A percentile compares a stretch with the other conserved stretches of the same genome.
phyloP scores from a whole-genome alignment of 2,797 vertebrate species.

The Oreochromis mossambicus region DNA sequence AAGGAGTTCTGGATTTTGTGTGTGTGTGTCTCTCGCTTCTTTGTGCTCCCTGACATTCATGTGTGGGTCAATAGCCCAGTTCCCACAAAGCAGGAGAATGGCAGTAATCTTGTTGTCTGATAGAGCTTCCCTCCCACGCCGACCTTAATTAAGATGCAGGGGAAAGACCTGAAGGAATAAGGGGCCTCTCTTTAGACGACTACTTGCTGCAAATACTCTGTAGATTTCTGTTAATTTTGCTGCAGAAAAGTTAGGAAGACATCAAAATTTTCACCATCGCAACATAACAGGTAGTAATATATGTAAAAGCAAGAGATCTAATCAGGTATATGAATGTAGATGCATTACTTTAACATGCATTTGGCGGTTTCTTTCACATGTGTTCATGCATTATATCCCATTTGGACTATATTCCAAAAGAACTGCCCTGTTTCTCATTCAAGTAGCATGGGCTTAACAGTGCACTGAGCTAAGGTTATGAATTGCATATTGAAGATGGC shows the following conservation, averaged over 20 bases:
- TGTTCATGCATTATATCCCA: background rate
- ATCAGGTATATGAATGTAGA: background rate
- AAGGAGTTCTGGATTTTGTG: slow-evolving; percentile 45
- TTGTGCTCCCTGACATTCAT: slow-evolving; percentile 61
- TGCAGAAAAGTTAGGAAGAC: background rate
- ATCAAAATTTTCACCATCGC: background rate
- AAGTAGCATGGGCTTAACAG: background rate
- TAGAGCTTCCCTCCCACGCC: slow-evolving; percentile 43
- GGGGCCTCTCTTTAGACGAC: slow-evolving; percentile 6
- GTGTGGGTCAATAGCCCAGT: slow-evolving; percentile 65
- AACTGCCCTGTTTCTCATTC: background rate
- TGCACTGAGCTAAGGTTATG: background rate
- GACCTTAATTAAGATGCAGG: slow-evolving; percentile 66
- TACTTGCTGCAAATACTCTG: background rate
- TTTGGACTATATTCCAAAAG: background rate
- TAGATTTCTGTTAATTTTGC: background rate
- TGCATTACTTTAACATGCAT: background rate
- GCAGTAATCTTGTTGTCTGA: slow-evolving; percentile 56
- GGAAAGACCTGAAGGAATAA: slow-evolving; percentile 15
- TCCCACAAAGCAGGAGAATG: slow-evolving; percentile 71
- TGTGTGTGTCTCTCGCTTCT: slow-evolving; percentile 42
- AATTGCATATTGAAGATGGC: background rate
- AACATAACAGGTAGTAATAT: background rate
- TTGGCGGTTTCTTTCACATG: background rate
- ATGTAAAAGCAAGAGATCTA: background rate